Base-by-base conservation (phyloP, 1,140 invertebrate species). In the Belonocnema kinseyi region DNA sequence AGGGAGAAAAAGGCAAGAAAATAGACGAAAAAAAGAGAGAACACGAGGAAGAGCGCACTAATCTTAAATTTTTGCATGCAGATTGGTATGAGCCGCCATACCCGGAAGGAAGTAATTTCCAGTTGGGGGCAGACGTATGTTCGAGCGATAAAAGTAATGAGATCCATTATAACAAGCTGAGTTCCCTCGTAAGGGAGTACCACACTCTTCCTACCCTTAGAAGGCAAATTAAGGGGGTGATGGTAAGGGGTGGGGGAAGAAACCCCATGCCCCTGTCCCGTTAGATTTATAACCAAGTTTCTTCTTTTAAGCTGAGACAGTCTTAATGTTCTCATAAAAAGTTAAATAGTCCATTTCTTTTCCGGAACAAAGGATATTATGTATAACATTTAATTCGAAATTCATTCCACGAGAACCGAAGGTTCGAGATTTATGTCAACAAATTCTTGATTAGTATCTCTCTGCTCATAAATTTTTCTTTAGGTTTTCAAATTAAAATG, bases 71-170 rank as follows among this genome's bases (percentile, higher is more conserved):
- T 89, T 90, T 87, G 83, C 89, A 90, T 88, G 86, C 85, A 89
- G 88, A 90, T 88, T 88, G 86, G 80, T 82, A 80, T 76, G 83
- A 85, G 82, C 75, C 61, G 33, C 61, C 56, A 33, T 82, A 73
- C 77, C 77, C 80, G 80, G 85, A 81, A 83, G 85, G 83, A 80
- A 85, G 86, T 84, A 89, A 90, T 90, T 89, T 89, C 85, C 80
- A 86, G 86, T 86, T 85, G 66, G 26, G 78, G 79, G 75, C 87
- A 83, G 85, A 90, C 89, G 87, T 90, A 89, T 86, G 89, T 87
- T 83, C 85, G 74, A 74, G 85, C 88, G 88, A 91, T 91, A 91
- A 91, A 91, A 91, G 89, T 91, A 91, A 91, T 88, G 88, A 90
- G 90, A 90, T 90, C 88, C 89, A 88, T 91, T 89, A 91, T 90